These are phyloP conservation scores for Nilaparvata lugens DNA, from an alignment of 1,140 invertebrate genomes.

Conservation along the genomic window DNA sequence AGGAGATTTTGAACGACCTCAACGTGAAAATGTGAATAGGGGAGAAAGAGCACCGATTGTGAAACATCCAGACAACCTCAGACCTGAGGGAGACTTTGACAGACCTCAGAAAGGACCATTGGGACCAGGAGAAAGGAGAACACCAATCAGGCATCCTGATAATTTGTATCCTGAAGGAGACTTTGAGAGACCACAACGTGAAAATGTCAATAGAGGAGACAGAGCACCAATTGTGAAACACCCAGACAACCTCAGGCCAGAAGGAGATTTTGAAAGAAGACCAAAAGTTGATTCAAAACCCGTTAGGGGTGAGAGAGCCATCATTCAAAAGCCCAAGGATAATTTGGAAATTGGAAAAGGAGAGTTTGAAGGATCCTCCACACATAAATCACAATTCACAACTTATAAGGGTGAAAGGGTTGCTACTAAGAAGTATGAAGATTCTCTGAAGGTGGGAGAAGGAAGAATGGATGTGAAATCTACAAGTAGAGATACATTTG, in stretches of 20 bases:
- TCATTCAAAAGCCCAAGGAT: slow-evolving; percentile 38
- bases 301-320: slow-evolving; percentile 31
- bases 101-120: slow-evolving; percentile 40
- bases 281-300: slow-evolving; percentile 32
- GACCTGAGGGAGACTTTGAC: slow-evolving; percentile 43
- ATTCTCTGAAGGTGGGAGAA: slow-evolving; percentile 40
- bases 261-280: slow-evolving; percentile 38
- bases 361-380: slow-evolving; percentile 38
- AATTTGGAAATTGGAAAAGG: slow-evolving; percentile 41
- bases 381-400: slow-evolving; percentile 39
- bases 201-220: slow-evolving; percentile 40
- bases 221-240: slow-evolving; percentile 36
- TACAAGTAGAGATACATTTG: slow-evolving; percentile 40
- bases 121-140: slow-evolving; percentile 35
- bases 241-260: slow-evolving; percentile 46
- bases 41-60: slow-evolving; percentile 29
- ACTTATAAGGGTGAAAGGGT: slow-evolving; percentile 39
- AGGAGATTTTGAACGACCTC: slow-evolving; percentile 36
- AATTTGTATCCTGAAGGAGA: slow-evolving; percentile 48
- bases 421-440: slow-evolving; percentile 31
- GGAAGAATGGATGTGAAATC: slow-evolving; percentile 44
- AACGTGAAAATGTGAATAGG: slow-evolving; percentile 20
- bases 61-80: slow-evolving; percentile 46
- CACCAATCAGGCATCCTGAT: slow-evolving; percentile 42
- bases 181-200: slow-evolving; percentile 41